Base-by-base conservation (phyloP, 2,888 invertebrate genomes). In the Physocephala rufipes region DNA sequence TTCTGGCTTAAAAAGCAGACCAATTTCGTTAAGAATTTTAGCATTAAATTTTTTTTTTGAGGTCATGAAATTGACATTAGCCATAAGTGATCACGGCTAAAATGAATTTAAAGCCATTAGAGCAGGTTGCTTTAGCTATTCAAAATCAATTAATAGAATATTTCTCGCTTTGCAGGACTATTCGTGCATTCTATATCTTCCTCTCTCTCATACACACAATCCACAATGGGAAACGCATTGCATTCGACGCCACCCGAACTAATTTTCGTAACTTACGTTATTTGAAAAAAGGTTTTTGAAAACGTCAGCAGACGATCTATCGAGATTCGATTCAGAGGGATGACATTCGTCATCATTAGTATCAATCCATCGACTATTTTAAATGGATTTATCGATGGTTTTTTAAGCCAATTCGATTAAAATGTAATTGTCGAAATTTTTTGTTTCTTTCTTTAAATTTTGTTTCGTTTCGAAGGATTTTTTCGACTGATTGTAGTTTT, bases 371-470 rank as follows among this genome's bases (percentile, higher is more conserved):
- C n/a, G n/a, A n/a, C n/a, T n/a, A n/a, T n/a, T n/a, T n/a, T n/a
- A n/a, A n/a, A n/a, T n/a, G 71, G 58, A 62, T 28, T n/a, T 47
- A 12, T 53, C 45, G 61, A 59, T 59, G 36, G 3, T 36, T 55
- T 45, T 51, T 21, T 63, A 59, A 66, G 51, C 26, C 19, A 67
- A 75, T 71, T 75, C 75, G 74, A 76, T 74, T 76, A 76, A 74
- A 72, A 58, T 66, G 71, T 70, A 71, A 76, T 76, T 75, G 71
- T 49, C 70, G 70, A 64, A 73, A 71, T 72, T 64, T 55, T 62
- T 64, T 66, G 43, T 67, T 70, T 64, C 58, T 43, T 13, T 64
- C 67, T 71, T 51, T 51, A 4, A n/a, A 43, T 69, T 71, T 67
- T 53, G 5, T 53, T 63, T 51, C 28, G 69, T 69, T 70, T 64